Percentiles rank a stretch among this genome's conserved stretches.
Conservation (phyloP, 53 echinoderm and acorn worm species). For the Paelopatides confundens region DNA sequence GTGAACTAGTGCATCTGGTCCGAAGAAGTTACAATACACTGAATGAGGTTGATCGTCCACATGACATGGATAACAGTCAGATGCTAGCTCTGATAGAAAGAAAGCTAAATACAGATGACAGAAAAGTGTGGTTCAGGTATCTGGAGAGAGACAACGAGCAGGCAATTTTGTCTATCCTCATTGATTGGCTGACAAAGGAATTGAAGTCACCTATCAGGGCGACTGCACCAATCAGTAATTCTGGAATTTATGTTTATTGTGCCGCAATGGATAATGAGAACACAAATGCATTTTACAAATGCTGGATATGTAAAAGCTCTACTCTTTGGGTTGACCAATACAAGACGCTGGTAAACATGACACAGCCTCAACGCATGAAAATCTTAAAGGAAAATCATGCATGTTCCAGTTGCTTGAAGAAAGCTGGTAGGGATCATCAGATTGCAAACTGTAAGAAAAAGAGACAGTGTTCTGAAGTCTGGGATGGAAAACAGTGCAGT, state of each 20-base stretch:
- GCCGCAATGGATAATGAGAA: background rate
- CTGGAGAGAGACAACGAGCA: slow-evolving; percentile 5
- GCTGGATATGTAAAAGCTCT: slow-evolving; percentile 68
- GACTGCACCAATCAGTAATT: slow-evolving; percentile 63
- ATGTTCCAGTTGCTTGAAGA: slow-evolving; percentile 80
- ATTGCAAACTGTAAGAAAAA: slow-evolving; percentile 64
- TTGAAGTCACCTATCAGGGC: slow-evolving; percentile 67
- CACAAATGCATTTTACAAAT: slow-evolving; percentile 33
- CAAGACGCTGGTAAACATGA: slow-evolving; percentile 42
- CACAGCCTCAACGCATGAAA: slow-evolving; percentile 51
- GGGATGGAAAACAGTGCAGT: slow-evolving; percentile 50
- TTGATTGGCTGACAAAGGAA: slow-evolving; percentile 58
- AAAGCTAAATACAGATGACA: slow-evolving; percentile 55
- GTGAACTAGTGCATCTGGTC: slow-evolving; percentile 69
- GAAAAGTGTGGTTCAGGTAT: slow-evolving; percentile 47
- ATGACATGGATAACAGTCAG: slow-evolving; percentile 66
- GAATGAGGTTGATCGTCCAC: slow-evolving; percentile 48
- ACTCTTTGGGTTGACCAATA: slow-evolving; percentile 78
- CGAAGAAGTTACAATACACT: slow-evolving; percentile 66
- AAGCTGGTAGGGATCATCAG: slow-evolving; percentile 61
- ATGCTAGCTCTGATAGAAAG: slow-evolving; percentile 55
- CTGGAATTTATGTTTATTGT: too few relatives aligned
- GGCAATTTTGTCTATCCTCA: slow-evolving; percentile 17
- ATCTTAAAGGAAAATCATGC: slow-evolving; percentile 65
- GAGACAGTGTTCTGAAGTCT: slow-evolving; percentile 62